Conservation (phyloP, 2,797 vertebrate species). For the Cryptoblepharus egeriae region DNA sequence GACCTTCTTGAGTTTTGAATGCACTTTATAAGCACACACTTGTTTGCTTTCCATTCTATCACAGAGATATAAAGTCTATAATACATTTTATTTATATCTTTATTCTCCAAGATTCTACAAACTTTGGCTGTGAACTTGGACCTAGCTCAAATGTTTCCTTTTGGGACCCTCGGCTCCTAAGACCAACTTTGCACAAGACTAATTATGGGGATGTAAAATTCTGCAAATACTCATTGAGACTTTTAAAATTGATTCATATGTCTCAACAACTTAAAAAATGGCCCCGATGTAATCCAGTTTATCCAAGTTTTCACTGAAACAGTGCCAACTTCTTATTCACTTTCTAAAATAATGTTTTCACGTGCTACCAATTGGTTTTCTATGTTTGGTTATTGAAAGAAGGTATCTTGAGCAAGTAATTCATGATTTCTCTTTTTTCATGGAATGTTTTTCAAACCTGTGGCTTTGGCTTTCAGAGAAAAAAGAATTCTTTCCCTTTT, state of each 20-base stretch:
- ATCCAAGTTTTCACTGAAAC: not conserved
- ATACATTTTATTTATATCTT: no score
- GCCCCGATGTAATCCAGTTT: not conserved
- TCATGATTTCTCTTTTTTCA: not conserved
- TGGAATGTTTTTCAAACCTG: not conserved
- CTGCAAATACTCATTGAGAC: no score
- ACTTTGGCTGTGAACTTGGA: no score
- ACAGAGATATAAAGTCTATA: no score
- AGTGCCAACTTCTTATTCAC: not conserved
- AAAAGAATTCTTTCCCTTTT: not conserved
- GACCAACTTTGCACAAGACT: not conserved
- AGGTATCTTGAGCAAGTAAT: not conserved
- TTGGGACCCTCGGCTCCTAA: no score
- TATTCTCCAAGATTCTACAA: no score
- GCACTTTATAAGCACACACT: not conserved
- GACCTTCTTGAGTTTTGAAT: no score
- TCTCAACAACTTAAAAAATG: not conserved
- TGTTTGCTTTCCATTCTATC: no score
- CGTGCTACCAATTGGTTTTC: not conserved
- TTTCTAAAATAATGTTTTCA: not conserved
- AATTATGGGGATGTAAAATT: not conserved
- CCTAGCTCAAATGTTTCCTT: no score
- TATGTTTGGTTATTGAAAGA: not conserved
- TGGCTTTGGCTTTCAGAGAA: not conserved
- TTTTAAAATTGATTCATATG: not conserved